Evolutionary conservation across 2,113 vertebrate species (phyloP).

Genomic region (Fregetta grallaria): DNA sequence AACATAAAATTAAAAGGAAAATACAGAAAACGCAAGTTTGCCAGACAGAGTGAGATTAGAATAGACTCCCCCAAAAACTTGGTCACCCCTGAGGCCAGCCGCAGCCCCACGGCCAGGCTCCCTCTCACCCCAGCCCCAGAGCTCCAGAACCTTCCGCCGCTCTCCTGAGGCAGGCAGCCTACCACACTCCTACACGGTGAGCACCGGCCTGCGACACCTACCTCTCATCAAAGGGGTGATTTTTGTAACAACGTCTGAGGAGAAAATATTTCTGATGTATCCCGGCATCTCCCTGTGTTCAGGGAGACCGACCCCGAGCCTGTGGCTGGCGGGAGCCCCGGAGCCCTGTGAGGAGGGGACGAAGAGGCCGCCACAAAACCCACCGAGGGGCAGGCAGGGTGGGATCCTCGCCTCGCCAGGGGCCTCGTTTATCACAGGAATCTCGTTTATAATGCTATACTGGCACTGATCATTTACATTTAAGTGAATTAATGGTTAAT

Average conservation of each 20-base stretch:
- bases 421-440: neutral
- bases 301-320: fast-evolving
- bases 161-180: neutral
- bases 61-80: fast-evolving
- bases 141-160: neutral
- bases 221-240: neutral
- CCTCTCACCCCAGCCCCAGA: neutral
- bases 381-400: too few relatives aligned
- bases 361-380: neutral
- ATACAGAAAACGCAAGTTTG: neutral
- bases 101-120: fast-evolving
- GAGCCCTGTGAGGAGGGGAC: neutral
- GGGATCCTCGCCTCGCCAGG: too few relatives aligned
- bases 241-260: neutral
- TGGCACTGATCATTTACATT: neutral
- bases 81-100: neutral
- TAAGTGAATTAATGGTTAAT: neutral
- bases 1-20: neutral
- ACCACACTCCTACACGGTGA: fast-evolving
- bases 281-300: fast-evolving
- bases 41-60: neutral
- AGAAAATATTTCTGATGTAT: neutral
- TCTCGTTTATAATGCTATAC: neutral
- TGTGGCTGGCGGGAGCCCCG: fast-evolving
- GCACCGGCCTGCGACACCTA: fast-evolving